Percentiles rank a stretch among this genome's conserved stretches.
Evolutionary conservation across 2,888 invertebrate species (phyloP).

Genomic region (Nemapogon koenigi): DNA sequence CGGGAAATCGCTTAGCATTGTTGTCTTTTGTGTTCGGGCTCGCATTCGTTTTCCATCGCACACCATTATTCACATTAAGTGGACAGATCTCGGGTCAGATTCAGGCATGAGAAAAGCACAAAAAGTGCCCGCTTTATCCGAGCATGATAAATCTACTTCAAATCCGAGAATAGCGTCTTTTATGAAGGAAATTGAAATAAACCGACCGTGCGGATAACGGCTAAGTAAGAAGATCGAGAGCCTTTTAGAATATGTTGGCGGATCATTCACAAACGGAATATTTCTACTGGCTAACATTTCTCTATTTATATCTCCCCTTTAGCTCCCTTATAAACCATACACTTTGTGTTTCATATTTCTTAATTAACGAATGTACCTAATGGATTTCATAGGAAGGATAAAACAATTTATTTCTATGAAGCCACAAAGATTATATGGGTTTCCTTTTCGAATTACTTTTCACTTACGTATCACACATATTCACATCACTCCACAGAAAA

Average conservation of each 20-base stretch:
- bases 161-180: slow-evolving; percentile 66
- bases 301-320: too few species aligned
- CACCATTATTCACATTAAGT: slow-evolving; percentile 67
- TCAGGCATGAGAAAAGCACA: slow-evolving; percentile 65
- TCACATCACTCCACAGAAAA: too few species aligned
- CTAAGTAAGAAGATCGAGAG: slow-evolving; percentile 62
- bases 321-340: slow-evolving; percentile 8
- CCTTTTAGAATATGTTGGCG: slow-evolving; percentile 46
- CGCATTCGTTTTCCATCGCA: slow-evolving; percentile 64
- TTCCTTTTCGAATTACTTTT: too few species aligned
- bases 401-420: too few species aligned
- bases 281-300: too few species aligned
- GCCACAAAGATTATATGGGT: too few species aligned
- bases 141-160: slow-evolving; percentile 67
- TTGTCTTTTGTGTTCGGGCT: slow-evolving; percentile 61
- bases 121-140: slow-evolving; percentile 66
- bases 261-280: neutral
- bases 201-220: slow-evolving; percentile 65
- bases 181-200: slow-evolving; percentile 67
- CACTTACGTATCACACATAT: too few species aligned
- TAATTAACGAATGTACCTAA: too few species aligned
- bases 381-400: too few species aligned
- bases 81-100: slow-evolving; percentile 66
- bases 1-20: slow-evolving; percentile 59
- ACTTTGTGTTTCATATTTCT: slow-evolving; percentile 13